A percentile compares a stretch with the other conserved stretches of the same genome.
Evolutionary conservation across 1,140 invertebrate species (phyloP).

Genomic region (Augochlora pura): DNA sequence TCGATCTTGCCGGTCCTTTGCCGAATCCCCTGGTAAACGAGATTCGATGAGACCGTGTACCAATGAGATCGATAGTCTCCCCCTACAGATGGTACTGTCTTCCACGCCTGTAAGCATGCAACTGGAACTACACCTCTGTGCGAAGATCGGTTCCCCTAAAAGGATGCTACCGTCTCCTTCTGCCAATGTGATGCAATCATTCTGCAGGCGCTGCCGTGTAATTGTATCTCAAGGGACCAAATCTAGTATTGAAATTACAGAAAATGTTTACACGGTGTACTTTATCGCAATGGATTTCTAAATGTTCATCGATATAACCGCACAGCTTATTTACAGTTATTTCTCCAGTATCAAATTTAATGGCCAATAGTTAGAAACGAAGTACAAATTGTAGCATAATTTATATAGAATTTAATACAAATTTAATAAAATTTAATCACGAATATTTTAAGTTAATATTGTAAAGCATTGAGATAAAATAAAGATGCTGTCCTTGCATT

Average conservation of each 20-base stretch:
- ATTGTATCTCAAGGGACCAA: neutral
- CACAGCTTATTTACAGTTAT: too few relatives aligned
- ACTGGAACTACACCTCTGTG: conserved; percentile 60
- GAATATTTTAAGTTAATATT: too few relatives aligned
- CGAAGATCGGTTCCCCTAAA: conserved; percentile 46
- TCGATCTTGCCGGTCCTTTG: conserved; percentile 60
- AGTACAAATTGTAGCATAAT: too few relatives aligned
- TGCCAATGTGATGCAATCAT: conserved; percentile 28
- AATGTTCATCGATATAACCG: too few relatives aligned
- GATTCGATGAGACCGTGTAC: conserved; percentile 68
- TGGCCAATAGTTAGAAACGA: too few relatives aligned
- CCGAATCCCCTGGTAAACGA: conserved; percentile 65
- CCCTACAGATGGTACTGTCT: conserved; percentile 49
- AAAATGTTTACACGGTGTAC: neutral
- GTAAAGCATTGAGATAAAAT: too few relatives aligned
- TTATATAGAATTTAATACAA: too few relatives aligned
- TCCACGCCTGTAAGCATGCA: conserved; percentile 65
- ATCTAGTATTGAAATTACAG: neutral
- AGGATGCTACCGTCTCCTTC: conserved; percentile 46
- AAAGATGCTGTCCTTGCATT: too few relatives aligned
- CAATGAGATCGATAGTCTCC: conserved; percentile 64
- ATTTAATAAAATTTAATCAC: too few relatives aligned
- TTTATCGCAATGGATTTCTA: too few relatives aligned
- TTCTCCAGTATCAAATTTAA: too few relatives aligned
- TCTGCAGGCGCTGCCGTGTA: conserved; percentile 39